phyloP scores from a whole-genome alignment of 2,113 vertebrate genomes.

The Chelonoidis abingdonii region DNA sequence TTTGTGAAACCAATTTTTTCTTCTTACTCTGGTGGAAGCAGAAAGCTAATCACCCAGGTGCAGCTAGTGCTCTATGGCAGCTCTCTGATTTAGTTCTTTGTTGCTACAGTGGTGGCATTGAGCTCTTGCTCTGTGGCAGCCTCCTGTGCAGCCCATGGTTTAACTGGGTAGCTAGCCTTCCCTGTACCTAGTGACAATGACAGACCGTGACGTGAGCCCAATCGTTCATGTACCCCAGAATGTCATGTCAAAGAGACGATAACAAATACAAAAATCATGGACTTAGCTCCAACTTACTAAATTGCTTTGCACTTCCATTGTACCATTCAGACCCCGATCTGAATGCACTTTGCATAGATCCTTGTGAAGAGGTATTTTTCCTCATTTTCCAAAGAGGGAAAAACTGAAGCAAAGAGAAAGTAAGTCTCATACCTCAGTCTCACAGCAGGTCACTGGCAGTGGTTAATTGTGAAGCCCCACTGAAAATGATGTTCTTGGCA shows the following conservation, averaged over 20 bases:
- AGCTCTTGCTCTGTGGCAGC: background rate
- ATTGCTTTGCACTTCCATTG: constrained; percentile 8
- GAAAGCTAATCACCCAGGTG: background rate
- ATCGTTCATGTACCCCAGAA: background rate
- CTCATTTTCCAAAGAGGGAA: background rate
- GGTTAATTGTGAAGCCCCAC: constrained; percentile 13
- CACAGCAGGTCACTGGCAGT: background rate
- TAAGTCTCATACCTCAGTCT: background rate
- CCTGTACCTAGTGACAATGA: rapidly evolving
- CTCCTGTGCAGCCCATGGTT: background rate
- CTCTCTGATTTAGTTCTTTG: background rate
- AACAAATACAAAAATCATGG: background rate
- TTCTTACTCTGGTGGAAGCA: background rate
- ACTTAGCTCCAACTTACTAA: background rate
- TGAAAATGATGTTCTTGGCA: constrained; percentile 47
- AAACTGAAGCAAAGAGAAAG: background rate
- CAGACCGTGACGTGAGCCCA: background rate
- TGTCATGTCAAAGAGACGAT: background rate
- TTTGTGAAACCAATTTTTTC: background rate
- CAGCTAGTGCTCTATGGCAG: background rate
- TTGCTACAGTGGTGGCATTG: background rate
- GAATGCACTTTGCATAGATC: background rate
- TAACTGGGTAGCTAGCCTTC: background rate
- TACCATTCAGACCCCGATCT: background rate
- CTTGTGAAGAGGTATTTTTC: background rate